Conservation (phyloP, 2,888 invertebrate species). For the Mellilla xanthometata region DNA sequence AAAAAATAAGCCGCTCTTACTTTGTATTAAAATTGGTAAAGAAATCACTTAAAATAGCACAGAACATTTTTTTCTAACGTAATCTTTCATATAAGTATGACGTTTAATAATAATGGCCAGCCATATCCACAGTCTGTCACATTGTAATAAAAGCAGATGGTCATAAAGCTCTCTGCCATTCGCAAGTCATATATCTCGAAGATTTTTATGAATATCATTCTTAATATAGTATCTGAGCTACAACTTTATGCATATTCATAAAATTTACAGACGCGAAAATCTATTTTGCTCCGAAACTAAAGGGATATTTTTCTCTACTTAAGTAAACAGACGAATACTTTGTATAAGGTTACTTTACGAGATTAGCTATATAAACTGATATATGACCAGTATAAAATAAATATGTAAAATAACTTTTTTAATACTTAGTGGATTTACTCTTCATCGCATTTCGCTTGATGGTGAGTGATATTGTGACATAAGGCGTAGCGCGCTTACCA, state of each 20-base stretch:
- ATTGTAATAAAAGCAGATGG: conserved; percentile 11
- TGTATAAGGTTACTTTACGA: neutral
- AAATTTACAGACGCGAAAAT: conserved; percentile 2
- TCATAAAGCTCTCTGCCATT: conserved; percentile 4
- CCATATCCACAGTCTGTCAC: conserved; percentile 5
- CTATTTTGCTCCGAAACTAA: neutral
- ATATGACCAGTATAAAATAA: no score
- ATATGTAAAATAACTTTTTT: no score
- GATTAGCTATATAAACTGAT: neutral
- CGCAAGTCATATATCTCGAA: conserved; percentile 4
- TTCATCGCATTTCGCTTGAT: no score
- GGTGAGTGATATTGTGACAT: no score
- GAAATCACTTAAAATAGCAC: no score
- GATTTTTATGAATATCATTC: conserved; percentile 4
- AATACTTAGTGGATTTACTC: no score
- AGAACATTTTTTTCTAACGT: no score
- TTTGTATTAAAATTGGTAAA: no score
- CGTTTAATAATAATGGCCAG: neutral
- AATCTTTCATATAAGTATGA: no score
- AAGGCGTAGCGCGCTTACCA: no score
- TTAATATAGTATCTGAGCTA: conserved; percentile 2
- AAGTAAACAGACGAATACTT: neutral
- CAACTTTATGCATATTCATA: conserved; percentile 13
- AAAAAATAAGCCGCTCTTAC: no score
- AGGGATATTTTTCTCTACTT: neutral